Percentiles rank a stretch among this genome's conserved stretches.
Evolutionary conservation across 2,113 vertebrate species (phyloP).

Genomic region (Sinocyclocheilus grahami): DNA sequence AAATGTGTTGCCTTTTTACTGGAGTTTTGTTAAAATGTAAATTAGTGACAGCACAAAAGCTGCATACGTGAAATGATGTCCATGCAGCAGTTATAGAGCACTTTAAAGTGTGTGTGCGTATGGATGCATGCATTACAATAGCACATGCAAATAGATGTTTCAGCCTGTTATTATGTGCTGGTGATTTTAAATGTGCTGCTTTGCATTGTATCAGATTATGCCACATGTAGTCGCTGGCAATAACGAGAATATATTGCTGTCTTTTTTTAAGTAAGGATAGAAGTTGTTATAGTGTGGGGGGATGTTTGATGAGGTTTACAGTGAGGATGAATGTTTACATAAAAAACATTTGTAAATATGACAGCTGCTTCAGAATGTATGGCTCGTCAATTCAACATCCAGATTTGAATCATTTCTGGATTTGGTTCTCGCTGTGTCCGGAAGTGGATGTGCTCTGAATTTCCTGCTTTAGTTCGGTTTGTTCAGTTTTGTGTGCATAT

Average conservation of each 20-base stretch:
- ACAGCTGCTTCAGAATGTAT: background rate
- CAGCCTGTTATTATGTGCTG: background rate
- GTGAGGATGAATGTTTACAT: background rate
- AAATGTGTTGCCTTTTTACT: background rate
- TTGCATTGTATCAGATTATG: constrained; percentile 1
- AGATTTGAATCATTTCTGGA: constrained; percentile 11
- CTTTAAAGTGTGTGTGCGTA: background rate
- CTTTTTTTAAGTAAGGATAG: background rate
- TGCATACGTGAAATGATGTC: background rate
- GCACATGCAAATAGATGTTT: background rate
- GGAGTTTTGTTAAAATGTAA: background rate
- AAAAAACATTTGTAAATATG: background rate
- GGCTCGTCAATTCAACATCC: background rate
- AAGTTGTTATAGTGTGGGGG: background rate
- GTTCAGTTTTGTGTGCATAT: too few species aligned
- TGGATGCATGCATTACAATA: background rate
- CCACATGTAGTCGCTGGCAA: background rate
- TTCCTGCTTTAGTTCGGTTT: background rate
- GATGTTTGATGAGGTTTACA: background rate
- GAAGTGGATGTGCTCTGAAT: background rate
- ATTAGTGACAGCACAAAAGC: background rate
- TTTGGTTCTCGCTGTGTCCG: background rate
- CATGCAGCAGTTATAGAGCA: background rate
- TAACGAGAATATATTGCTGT: background rate
- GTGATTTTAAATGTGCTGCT: background rate